Conservation (phyloP, 2,113 vertebrate genomes). For the Saccopteryx bilineata region DNA sequence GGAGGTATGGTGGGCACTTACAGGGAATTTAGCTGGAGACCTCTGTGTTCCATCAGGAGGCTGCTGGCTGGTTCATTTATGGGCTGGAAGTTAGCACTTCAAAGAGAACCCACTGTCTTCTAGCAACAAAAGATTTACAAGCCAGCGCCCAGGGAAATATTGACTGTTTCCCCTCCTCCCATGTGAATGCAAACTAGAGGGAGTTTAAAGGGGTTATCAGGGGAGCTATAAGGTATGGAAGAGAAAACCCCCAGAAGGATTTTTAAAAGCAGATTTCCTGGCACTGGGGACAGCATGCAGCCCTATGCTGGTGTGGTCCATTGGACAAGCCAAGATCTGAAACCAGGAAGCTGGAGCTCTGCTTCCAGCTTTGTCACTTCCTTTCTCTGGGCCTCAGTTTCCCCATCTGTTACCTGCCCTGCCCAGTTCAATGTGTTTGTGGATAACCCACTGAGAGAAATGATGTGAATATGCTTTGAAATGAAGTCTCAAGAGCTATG, state of each 20-base stretch:
- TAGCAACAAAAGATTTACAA: constrained; percentile 26
- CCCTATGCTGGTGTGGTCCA: not conserved
- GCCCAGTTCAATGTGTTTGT: not conserved
- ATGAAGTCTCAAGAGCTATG: not conserved
- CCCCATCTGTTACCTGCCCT: not conserved
- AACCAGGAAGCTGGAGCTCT: not conserved
- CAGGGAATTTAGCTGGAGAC: not conserved
- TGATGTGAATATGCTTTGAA: not conserved
- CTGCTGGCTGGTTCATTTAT: not conserved
- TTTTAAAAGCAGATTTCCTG: not conserved
- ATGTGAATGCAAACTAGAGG: not conserved
- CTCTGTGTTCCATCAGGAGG: constrained; percentile 25
- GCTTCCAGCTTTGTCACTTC: not conserved
- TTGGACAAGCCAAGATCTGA: not conserved
- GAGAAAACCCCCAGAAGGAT: not conserved
- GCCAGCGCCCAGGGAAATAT: not conserved
- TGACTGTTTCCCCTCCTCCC: not conserved
- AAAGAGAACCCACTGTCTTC: not conserved
- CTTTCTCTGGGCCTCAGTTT: not conserved
- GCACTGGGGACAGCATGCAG: not conserved
- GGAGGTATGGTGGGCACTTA: not conserved
- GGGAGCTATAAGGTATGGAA: not conserved
- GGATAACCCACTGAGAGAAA: not conserved
- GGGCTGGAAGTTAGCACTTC: not conserved
- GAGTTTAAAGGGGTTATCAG: not conserved